Percentiles rank a stretch among this genome's conserved stretches.
Evolutionary conservation across 2,888 invertebrate genomes (phyloP).

Genomic region (Eilema depressum): DNA sequence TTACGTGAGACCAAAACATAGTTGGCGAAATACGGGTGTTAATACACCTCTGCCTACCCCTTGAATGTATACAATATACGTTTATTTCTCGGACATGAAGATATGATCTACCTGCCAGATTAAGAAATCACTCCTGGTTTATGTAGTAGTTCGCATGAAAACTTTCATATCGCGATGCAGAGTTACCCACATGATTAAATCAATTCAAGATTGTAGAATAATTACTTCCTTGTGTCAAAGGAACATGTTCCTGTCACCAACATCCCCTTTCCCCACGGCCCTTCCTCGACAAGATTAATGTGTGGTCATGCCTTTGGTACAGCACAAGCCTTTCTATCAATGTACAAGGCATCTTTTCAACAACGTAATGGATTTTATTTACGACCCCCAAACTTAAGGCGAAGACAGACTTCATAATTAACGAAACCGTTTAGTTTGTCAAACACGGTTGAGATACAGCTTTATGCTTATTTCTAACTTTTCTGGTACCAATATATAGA

Average conservation of each 20-base stretch:
- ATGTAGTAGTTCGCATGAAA: not conserved
- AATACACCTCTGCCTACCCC: no score
- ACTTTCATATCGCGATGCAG: no score
- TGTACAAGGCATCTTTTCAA: conserved; percentile 25
- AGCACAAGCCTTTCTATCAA: not conserved
- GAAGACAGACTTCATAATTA: not conserved
- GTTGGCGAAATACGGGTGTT: no score
- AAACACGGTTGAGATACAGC: not conserved
- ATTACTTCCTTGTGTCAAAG: not conserved
- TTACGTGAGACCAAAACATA: no score
- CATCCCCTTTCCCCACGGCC: conserved; percentile 1
- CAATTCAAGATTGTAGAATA: not conserved
- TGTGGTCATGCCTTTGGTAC: not conserved
- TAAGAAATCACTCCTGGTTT: not conserved
- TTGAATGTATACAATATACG: no score
- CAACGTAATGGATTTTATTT: conserved; percentile 31
- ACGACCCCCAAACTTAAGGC: conserved; percentile 31
- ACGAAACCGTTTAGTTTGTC: not conserved
- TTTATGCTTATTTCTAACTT: not conserved
- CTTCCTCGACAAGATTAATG: conserved; percentile 1
- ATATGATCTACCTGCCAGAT: no score
- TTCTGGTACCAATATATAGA: no score
- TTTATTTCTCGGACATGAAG: no score
- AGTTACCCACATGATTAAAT: no score
- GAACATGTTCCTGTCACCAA: not conserved